Base-by-base conservation (phyloP, 1,140 invertebrate species). In the Physella acuta region DNA sequence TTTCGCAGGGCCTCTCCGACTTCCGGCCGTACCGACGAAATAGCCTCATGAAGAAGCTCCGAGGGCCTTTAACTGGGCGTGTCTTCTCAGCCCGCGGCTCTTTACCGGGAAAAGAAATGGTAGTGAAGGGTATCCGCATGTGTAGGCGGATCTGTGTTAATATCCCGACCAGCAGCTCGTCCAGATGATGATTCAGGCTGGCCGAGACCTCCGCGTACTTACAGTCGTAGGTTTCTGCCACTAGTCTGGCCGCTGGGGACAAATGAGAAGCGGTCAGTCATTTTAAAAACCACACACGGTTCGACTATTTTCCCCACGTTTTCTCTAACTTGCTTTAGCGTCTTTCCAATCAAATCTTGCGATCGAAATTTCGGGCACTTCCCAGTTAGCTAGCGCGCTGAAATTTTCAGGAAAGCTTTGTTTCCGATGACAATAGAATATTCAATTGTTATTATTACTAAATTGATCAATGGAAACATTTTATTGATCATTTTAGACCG, bases 161-260 rank as follows among this genome's bases (percentile, higher is more conserved):
- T 71, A 93, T 88, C 0, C 92, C 92, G 2, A 92, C 91, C 20
- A 94, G 84, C 0, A 94, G 85, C 73, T 93, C 91, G 76, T 94
- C 92, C 3, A 94, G 90, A 76, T 93, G 91, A 76, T 93, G 92
- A 72, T 92, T 91, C 37, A 94, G 84, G 0, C 91, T 90, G 3
- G 91, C 91, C 0, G 92, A 93, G 0, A 91, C 92, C 80, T 94
- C 92, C 75, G 92, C 92, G 78, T 92, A 93, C 77, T 93, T 93
- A 79, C 91, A 91, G 39, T 89, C 88, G 73, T 90, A 90, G 24
- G 87, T 88, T 70, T 88, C 89, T n/a, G 91, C 91, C 59, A 92
- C 77, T 5, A 71, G 52, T 52, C 77, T 68, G 11, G 75, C 82
- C 55, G 82, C 82, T 84, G 76, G n/a, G 30, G 76, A 76, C 52